Percentiles rank a stretch among this genome's conserved stretches.
Evolutionary conservation across 1,140 invertebrate species (phyloP).

Genomic region (Drosophila ercepeae): DNA sequence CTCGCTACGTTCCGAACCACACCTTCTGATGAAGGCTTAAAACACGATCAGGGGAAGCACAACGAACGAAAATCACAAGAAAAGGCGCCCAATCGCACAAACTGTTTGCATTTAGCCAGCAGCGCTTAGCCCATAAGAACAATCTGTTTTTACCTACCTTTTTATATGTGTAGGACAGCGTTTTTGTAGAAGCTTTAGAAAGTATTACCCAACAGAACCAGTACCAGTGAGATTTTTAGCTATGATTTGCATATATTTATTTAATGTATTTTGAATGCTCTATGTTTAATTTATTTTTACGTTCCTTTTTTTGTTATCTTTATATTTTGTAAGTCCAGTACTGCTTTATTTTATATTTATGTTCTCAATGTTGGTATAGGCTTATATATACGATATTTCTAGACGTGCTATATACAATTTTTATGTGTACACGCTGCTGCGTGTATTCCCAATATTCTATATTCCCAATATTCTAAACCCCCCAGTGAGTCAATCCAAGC

Average conservation of each 20-base stretch:
- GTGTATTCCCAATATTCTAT: conserved; percentile 44
- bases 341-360: conserved; percentile 23
- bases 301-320: conserved; percentile 47
- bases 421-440: conserved; percentile 25
- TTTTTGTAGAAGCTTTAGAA: conserved; percentile 54
- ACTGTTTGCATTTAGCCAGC: conserved; percentile 67
- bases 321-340: conserved; percentile 23
- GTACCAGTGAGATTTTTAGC: conserved; percentile 47
- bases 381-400: conserved; percentile 42
- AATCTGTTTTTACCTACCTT: conserved; percentile 2
- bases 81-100: conserved; percentile 44
- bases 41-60: background rate
- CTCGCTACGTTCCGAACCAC: conserved; percentile 81
- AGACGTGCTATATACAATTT: conserved; percentile 35
- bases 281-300: conserved; percentile 34
- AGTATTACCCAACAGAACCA: conserved; percentile 58
- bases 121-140: conserved; percentile 13
- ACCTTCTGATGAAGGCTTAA: conserved; percentile 79
- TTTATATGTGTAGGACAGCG: conserved; percentile 23
- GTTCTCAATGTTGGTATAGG: conserved; percentile 57
- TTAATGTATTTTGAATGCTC: conserved; percentile 47
- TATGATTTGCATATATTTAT: conserved; percentile 49
- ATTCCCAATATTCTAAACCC: conserved; percentile 25
- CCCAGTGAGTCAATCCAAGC: conserved; percentile 16
- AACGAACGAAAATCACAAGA: conserved; percentile 23